Conservation (phyloP, 1,140 invertebrate genomes). For the Penaeus japonicus region DNA sequence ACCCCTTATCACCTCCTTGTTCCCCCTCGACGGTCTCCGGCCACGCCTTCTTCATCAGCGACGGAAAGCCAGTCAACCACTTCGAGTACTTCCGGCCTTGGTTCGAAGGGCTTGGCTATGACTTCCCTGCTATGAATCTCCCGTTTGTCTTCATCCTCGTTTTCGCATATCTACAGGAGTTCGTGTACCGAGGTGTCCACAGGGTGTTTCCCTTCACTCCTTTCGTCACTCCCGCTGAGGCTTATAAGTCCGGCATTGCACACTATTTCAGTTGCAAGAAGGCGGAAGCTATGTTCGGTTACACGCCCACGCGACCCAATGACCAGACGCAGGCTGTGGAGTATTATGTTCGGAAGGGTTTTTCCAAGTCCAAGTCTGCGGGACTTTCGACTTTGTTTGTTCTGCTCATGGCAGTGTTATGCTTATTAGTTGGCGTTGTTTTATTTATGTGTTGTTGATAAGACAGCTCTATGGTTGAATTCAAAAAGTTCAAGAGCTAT, state of each 20-base stretch:
- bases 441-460: no score
- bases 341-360: neutral
- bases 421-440: no score
- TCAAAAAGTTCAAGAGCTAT: no score
- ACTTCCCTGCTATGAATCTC: neutral
- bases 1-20: neutral
- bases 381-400: no score
- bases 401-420: no score
- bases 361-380: no score
- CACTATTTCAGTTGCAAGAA: conserved; percentile 26
- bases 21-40: neutral
- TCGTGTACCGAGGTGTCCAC: neutral
- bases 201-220: conserved; percentile 6
- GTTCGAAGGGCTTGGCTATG: conserved; percentile 14
- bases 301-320: conserved; percentile 18
- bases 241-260: conserved; percentile 6
- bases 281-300: neutral
- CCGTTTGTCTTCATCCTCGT: conserved; percentile 2
- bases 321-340: conserved; percentile 24
- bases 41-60: conserved; percentile 33
- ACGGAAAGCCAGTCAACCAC: conserved; percentile 17
- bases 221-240: conserved; percentile 23
- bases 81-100: conserved; percentile 34
- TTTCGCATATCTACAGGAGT: conserved; percentile 1
- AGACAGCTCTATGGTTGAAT: no score